These are phyloP conservation scores for Gymnogyps californianus DNA, from an alignment of 2,113 vertebrate genomes.

Conservation along the genomic window DNA sequence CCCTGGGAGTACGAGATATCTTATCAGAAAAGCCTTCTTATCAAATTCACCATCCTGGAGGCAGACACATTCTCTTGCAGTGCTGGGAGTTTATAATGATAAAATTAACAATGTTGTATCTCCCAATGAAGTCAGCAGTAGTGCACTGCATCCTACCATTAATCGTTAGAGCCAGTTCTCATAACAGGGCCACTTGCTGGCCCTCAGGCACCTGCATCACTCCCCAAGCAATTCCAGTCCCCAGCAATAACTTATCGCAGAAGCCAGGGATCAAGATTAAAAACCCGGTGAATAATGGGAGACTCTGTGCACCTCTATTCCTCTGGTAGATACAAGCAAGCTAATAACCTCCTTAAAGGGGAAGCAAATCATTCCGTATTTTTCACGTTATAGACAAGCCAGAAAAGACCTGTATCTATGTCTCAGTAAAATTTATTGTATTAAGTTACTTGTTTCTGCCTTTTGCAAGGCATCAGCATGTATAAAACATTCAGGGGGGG, in stretches of 20 bases:
- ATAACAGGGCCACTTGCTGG: conserved; percentile 58
- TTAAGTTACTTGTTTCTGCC: conserved; percentile 67
- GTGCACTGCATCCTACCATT: conserved; percentile 60
- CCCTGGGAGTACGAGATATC: conserved; percentile 51
- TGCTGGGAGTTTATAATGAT: conserved; percentile 70
- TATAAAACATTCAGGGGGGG: background rate
- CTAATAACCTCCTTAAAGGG: conserved; percentile 71
- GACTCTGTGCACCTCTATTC: conserved; percentile 39
- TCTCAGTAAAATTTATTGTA: conserved; percentile 65
- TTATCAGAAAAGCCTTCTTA: conserved; percentile 67
- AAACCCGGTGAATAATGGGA: conserved; percentile 64
- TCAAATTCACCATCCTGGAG: conserved; percentile 66
- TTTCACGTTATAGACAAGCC: conserved; percentile 72
- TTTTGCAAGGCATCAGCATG: conserved; percentile 7
- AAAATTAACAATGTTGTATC: conserved; percentile 74
- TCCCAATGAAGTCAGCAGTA: conserved; percentile 65
- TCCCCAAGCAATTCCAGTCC: conserved; percentile 63
- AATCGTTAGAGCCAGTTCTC: conserved; percentile 68
- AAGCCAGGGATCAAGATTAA: conserved; percentile 71
- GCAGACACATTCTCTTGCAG: conserved; percentile 59
- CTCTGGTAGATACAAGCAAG: conserved; percentile 64
- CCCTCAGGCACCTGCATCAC: conserved; percentile 61
- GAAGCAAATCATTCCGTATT: conserved; percentile 69
- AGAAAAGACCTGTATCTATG: conserved; percentile 54
- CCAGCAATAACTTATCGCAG: conserved; percentile 37